Percentiles rank a stretch among this genome's conserved stretches.
Evolutionary conservation across 1,140 invertebrate genomes (phyloP).

Genomic region (Papilio glaucus): DNA sequence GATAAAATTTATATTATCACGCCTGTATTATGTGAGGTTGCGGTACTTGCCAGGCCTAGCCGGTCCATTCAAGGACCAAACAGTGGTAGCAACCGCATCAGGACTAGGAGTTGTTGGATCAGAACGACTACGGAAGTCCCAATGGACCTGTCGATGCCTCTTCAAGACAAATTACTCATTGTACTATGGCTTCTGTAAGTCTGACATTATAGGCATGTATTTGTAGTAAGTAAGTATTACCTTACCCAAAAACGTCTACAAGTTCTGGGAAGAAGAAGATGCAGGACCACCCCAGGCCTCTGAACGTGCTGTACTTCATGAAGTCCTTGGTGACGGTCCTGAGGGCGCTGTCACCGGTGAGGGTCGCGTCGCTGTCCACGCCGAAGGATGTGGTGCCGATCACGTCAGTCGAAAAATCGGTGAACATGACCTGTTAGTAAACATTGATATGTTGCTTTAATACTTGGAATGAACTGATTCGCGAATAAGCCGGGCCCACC

Average conservation of each 20-base stretch:
- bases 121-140: too few species aligned
- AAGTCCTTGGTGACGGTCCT: conserved; percentile 54
- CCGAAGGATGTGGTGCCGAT: conserved; percentile 84
- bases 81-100: too few species aligned
- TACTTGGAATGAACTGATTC: too few species aligned
- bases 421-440: conserved; percentile 64
- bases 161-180: background rate
- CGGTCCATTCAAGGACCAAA: too few species aligned
- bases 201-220: background rate
- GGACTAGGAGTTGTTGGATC: too few species aligned
- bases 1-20: too few species aligned
- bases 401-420: conserved; percentile 82
- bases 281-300: conserved; percentile 51
- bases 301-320: conserved; percentile 44
- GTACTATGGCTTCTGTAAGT: too few species aligned
- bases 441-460: background rate
- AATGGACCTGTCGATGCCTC: too few species aligned
- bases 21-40: too few species aligned
- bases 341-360: conserved; percentile 47
- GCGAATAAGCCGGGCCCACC: too few species aligned
- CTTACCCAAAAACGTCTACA: conserved; percentile 53
- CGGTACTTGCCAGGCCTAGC: too few species aligned
- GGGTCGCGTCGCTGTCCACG: conserved; percentile 67
- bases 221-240: conserved; percentile 23
- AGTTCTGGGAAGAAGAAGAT: conserved; percentile 64